Conservation (phyloP, 37 sponge, comb jelly and placozoan species). For the Diacarnus erythraeanus region DNA sequence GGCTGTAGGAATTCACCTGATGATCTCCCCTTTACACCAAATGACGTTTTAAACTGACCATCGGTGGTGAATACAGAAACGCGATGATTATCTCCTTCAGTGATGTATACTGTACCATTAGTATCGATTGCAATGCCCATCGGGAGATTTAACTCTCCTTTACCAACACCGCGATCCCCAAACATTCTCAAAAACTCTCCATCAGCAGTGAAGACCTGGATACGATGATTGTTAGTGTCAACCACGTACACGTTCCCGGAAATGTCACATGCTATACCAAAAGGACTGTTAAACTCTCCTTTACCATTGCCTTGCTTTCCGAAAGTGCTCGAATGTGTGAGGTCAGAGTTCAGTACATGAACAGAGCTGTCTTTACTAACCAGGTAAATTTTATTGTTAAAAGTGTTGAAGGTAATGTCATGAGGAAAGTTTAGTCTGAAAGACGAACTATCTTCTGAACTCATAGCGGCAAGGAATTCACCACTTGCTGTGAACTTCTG, state of each 20-base stretch:
- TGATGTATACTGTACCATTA: slow-evolving; percentile 28
- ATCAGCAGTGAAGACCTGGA: slow-evolving; percentile 63
- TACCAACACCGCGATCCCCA: background rate
- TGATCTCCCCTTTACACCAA: slow-evolving; percentile 22
- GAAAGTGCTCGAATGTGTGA: slow-evolving; percentile 41
- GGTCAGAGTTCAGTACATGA: slow-evolving; percentile 65
- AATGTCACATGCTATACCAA: slow-evolving; percentile 33
- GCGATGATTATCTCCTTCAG: background rate
- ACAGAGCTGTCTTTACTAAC: slow-evolving; percentile 53
- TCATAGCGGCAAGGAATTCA: slow-evolving; percentile 21
- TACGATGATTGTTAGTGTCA: slow-evolving; percentile 55
- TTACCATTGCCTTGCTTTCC: slow-evolving; percentile 49
- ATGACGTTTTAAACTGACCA: slow-evolving; percentile 41
- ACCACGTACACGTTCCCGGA: slow-evolving; percentile 52
- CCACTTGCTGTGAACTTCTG: slow-evolving; percentile 41
- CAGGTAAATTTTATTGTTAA: slow-evolving; percentile 40
- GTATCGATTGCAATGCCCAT: slow-evolving; percentile 8
- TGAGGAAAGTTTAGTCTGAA: slow-evolving; percentile 39
- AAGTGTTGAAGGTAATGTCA: slow-evolving; percentile 11
- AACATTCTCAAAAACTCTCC: slow-evolving; percentile 21
- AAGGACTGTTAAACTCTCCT: slow-evolving; percentile 55
- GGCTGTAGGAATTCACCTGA: background rate
- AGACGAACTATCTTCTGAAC: slow-evolving; percentile 21
- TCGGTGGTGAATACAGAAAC: slow-evolving; percentile 28
- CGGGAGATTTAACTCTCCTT: slow-evolving; percentile 10